phyloP scores from a whole-genome alignment of 2,797 vertebrate species.

The Melanotaenia maccullochi region DNA sequence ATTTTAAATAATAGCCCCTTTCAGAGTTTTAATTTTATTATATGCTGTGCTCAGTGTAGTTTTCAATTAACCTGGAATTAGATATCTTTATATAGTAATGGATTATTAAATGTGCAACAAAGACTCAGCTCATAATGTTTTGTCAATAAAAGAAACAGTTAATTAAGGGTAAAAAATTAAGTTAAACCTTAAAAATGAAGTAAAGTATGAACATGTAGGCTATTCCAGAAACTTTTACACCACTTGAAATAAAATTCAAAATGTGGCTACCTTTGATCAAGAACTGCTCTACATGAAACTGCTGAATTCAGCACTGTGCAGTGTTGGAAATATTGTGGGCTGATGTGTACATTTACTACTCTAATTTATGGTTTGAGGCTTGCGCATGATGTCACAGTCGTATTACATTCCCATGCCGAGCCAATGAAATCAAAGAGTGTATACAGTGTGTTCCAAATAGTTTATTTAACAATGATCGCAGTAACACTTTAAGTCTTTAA shows the following conservation, averaged over 20 bases:
- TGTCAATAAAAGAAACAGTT: too few species aligned
- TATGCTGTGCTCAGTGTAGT: too few species aligned
- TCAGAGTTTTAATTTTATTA: too few species aligned
- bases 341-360: constrained; percentile 16
- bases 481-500: constrained; percentile 57
- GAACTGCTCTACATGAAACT: constrained; percentile 13
- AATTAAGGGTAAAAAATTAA: too few species aligned
- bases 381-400: constrained; percentile 45
- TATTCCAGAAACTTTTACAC: background rate
- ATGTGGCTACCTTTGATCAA: constrained; percentile 1
- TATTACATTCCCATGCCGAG: constrained; percentile 33
- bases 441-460: constrained; percentile 63
- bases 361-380: constrained; percentile 37
- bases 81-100: too few species aligned
- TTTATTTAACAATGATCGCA: constrained; percentile 62
- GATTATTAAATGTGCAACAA: too few species aligned
- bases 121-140: too few species aligned
- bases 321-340: constrained; percentile 4
- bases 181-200: too few species aligned
- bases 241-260: background rate
- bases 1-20: too few species aligned
- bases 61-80: too few species aligned
- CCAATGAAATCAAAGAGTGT: constrained; percentile 58
- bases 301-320: constrained; percentile 26
- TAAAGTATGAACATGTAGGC: too few species aligned